Evolutionary conservation across 2,888 invertebrate genomes (phyloP).

Genomic region (Cerastis rubricosa): DNA sequence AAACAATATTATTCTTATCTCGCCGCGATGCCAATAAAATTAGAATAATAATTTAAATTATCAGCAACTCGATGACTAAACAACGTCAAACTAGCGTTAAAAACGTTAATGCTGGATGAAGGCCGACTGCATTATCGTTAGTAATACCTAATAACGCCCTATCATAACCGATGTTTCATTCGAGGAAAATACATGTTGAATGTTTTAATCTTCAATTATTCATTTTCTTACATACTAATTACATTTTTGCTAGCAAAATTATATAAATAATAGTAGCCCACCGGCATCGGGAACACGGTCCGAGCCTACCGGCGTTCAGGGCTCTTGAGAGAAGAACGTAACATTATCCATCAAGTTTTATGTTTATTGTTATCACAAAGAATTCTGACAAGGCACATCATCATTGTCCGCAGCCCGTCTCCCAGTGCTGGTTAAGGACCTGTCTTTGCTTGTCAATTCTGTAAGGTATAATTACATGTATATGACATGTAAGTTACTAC

Average conservation of each 20-base stretch:
- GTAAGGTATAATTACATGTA: no score
- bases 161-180: constrained; percentile 2
- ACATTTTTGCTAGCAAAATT: no score
- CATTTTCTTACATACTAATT: no score
- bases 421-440: background rate
- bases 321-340: no score
- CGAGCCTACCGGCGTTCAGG: no score
- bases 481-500: background rate
- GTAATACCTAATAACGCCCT: background rate
- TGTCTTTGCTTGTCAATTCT: background rate
- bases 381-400: background rate
- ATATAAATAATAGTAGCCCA: no score
- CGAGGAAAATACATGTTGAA: background rate
- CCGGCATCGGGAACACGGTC: no score
- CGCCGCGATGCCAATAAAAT: background rate
- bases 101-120: background rate
- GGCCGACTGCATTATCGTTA: background rate
- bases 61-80: background rate
- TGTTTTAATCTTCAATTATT: background rate
- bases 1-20: constrained; percentile 1
- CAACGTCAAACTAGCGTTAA: background rate
- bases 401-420: background rate
- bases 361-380: background rate
- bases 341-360: no score
- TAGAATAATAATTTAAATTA: background rate